phyloP scores from a whole-genome alignment of 2,113 vertebrate species.

The Centropristis striata region DNA sequence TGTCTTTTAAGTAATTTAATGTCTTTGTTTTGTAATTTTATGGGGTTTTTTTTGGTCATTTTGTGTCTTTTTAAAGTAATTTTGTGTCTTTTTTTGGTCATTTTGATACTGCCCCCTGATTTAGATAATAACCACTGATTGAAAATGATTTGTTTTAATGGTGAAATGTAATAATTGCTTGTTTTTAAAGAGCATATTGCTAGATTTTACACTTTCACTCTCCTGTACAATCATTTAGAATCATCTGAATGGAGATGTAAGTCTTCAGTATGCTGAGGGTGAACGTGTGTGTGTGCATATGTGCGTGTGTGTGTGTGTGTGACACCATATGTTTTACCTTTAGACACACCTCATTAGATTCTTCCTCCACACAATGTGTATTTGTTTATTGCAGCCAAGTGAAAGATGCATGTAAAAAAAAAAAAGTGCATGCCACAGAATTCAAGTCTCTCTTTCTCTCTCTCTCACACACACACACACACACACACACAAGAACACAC shows the following conservation, averaged over 20 bases:
- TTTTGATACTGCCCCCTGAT: no score
- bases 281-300: background rate
- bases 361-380: slow-evolving; percentile 31
- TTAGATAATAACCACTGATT: background rate
- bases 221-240: slow-evolving; percentile 7
- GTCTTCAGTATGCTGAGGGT: background rate
- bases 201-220: background rate
- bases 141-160: slow-evolving; percentile 9
- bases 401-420: slow-evolving; percentile 54
- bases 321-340: slow-evolving; percentile 30
- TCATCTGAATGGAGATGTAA: slow-evolving; percentile 21
- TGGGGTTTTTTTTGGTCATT: no score
- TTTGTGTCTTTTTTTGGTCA: no score
- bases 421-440: slow-evolving; percentile 40
- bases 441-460: slow-evolving; percentile 19
- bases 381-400: slow-evolving; percentile 63
- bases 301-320: background rate
- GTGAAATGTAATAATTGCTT: background rate
- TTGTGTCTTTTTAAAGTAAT: no score
- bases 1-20: no score
- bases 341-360: slow-evolving; percentile 51
- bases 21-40: no score
- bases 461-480: slow-evolving; percentile 30
- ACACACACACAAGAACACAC: slow-evolving; percentile 38
- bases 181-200: background rate